A percentile compares a stretch with the other conserved stretches of the same genome.
Conservation (phyloP, 2,888 invertebrate species). For the Clostera curtula region DNA sequence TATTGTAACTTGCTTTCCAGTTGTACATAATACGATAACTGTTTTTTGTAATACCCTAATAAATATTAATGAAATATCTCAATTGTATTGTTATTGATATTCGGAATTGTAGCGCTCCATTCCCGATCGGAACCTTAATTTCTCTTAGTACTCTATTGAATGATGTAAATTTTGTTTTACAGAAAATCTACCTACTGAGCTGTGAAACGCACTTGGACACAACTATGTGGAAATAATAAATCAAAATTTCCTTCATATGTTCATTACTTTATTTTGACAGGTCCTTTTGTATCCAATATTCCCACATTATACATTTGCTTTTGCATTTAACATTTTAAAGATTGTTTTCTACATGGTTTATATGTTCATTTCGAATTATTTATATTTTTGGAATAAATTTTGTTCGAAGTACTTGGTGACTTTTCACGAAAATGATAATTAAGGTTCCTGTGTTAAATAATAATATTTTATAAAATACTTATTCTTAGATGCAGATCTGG, state of each 20-base stretch:
- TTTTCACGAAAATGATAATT: constrained; percentile 65
- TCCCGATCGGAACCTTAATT: constrained; percentile 74
- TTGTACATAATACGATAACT: constrained; percentile 75
- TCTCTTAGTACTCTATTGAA: constrained; percentile 54
- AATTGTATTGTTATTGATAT: constrained; percentile 69
- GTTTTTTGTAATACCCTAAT: constrained; percentile 74
- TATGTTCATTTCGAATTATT: constrained; percentile 68
- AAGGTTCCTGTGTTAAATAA: constrained; percentile 68
- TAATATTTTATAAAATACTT: constrained; percentile 20
- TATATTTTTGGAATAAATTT: constrained; percentile 74
- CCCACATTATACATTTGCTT: constrained; percentile 48
- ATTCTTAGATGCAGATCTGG: constrained; percentile 12
- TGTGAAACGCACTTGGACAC: constrained; percentile 73
- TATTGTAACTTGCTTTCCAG: constrained; percentile 69
- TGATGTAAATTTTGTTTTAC: constrained; percentile 68
- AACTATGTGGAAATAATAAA: constrained; percentile 74
- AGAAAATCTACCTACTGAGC: constrained; percentile 69
- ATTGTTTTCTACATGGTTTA: constrained; percentile 71
- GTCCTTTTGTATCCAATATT: constrained; percentile 65
- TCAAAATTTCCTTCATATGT: constrained; percentile 68
- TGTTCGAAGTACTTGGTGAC: constrained; percentile 57
- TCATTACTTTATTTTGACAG: constrained; percentile 68
- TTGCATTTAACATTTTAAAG: constrained; percentile 58
- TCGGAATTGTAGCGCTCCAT: constrained; percentile 65
- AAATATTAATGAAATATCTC: constrained; percentile 71